A percentile compares a stretch with the other conserved stretches of the same genome.
Conservation (phyloP, 1,140 invertebrate species). For the Mactra quadrangularis region DNA sequence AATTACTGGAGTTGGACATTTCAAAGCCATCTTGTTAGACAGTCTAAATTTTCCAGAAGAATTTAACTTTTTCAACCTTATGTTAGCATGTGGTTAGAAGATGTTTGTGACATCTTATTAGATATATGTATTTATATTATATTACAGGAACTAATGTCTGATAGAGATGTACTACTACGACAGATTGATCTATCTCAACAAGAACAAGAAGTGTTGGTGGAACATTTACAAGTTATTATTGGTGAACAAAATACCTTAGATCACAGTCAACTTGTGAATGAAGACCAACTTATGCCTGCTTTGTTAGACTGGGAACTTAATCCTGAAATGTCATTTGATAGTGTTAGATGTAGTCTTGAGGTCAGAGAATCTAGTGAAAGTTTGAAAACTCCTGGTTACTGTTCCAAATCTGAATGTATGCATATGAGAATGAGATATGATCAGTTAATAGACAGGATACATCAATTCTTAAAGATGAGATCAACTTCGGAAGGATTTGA, state of each 20-base stretch:
- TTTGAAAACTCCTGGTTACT: slow-evolving; percentile 24
- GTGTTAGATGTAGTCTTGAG: slow-evolving; percentile 41
- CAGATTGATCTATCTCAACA: slow-evolving; percentile 70
- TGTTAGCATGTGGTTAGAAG: too few species aligned
- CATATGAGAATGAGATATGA: slow-evolving; percentile 57
- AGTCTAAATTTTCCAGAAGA: too few species aligned
- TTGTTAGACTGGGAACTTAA: slow-evolving; percentile 62
- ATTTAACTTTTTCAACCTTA: too few species aligned
- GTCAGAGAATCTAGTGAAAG: slow-evolving; percentile 20
- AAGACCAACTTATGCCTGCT: slow-evolving; percentile 33
- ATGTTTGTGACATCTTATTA: too few species aligned
- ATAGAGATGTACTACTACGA: slow-evolving; percentile 71
- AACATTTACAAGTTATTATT: slow-evolving; percentile 39
- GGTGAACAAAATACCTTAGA: slow-evolving; percentile 32
- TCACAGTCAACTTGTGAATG: not conserved
- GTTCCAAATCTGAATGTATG: slow-evolving; percentile 58
- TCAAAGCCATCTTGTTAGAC: too few species aligned
- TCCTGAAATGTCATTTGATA: slow-evolving; percentile 60
- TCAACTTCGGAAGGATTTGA: not conserved
- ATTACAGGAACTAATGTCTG: slow-evolving; percentile 76
- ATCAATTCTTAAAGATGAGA: slow-evolving; percentile 37
- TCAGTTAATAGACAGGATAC: slow-evolving; percentile 49
- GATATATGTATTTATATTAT: too few species aligned
- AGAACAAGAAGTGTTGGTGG: slow-evolving; percentile 63
- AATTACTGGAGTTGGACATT: too few species aligned